Conservation (phyloP, 2,888 invertebrate species). For the Dynastes tityus region DNA sequence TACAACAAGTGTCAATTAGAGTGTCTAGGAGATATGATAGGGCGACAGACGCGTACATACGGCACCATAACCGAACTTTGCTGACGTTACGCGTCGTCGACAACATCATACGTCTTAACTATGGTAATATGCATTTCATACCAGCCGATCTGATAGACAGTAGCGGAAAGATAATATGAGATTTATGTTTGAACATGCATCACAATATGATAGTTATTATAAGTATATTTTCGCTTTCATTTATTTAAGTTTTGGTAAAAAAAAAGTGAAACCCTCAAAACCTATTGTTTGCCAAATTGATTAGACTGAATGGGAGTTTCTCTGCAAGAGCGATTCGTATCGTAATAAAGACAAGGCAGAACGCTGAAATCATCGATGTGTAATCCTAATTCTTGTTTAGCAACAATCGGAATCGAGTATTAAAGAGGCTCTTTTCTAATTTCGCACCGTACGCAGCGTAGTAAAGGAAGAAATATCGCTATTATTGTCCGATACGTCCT, state of each 20-base stretch:
- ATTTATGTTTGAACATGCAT: no score
- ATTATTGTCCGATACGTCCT: neutral
- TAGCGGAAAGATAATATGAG: no score
- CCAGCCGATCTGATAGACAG: no score
- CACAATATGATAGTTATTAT: no score
- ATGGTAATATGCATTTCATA: conserved; percentile 34
- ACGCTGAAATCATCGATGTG: conserved; percentile 31
- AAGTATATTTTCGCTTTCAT: no score
- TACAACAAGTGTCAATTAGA: conserved; percentile 66
- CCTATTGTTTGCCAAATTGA: conserved; percentile 31
- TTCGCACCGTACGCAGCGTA: conserved; percentile 19
- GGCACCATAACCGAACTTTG: conserved; percentile 14
- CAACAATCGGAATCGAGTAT: conserved; percentile 57
- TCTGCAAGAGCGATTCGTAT: conserved; percentile 31
- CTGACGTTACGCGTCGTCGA: conserved; percentile 31
- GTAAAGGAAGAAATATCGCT: neutral
- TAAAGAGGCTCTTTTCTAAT: conserved; percentile 51
- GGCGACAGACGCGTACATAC: conserved; percentile 9
- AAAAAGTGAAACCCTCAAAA: neutral
- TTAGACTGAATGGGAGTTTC: conserved; percentile 32
- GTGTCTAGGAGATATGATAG: conserved; percentile 63
- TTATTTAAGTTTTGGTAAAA: no score
- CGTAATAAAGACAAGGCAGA: conserved; percentile 1
- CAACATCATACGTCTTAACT: conserved; percentile 45
- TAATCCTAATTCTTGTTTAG: conserved; percentile 62